Conservation (phyloP, 2,113 vertebrate species). For the human (Homo sapiens) region DNA sequence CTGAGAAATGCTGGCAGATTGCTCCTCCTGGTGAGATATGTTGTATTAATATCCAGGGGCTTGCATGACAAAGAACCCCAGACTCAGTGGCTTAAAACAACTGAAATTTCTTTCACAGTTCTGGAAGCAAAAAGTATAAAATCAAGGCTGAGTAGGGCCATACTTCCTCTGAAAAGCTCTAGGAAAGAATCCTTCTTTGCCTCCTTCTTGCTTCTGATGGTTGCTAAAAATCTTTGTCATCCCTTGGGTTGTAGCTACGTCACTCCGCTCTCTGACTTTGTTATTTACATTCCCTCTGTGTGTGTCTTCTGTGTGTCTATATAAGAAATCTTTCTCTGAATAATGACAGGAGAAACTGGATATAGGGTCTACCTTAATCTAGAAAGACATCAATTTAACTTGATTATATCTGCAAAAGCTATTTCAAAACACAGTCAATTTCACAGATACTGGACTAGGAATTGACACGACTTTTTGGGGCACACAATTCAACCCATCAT, state of each 20-base stretch:
- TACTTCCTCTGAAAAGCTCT: not conserved
- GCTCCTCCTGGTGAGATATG: not conserved
- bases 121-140: not conserved
- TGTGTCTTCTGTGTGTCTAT: not conserved
- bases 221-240: not conserved
- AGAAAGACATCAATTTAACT: not conserved
- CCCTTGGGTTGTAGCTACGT: not conserved
- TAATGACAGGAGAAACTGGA: not conserved
- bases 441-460: not conserved
- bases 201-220: not conserved
- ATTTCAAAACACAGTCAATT: not conserved
- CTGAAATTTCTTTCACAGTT: not conserved
- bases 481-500: not conserved
- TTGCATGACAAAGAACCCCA: not conserved
- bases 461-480: not conserved
- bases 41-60: not conserved
- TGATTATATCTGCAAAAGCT: not conserved
- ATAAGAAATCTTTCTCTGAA: not conserved
- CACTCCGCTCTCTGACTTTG: not conserved
- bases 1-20: not conserved
- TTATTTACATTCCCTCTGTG: too few relatives aligned
- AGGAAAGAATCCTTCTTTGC: not conserved
- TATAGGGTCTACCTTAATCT: not conserved
- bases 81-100: not conserved
- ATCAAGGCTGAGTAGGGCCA: not conserved